Evolutionary conservation across 2,888 invertebrate species (phyloP), one percentile per base, ranked within the genome.

Genomic region (Mesopsocus fuscifrons): DNA sequence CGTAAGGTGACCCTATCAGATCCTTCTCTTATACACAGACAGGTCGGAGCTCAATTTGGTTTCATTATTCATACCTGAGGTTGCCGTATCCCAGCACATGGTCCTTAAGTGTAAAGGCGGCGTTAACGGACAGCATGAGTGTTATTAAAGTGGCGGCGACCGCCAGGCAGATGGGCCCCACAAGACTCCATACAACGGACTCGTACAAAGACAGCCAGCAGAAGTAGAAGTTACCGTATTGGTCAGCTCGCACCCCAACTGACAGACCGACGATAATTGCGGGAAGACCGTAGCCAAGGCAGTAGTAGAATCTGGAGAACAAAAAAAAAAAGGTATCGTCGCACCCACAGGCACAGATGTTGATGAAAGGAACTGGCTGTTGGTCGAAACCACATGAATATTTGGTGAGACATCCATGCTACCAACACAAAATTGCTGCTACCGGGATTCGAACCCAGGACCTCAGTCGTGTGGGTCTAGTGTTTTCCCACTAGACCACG

Each of bases 131-230:
- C 48, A 89, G 72, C 11, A 87, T 73, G 13, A 92, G 72, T 48
- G 84, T 78, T 21, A 77, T 66, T 3, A 92, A 66, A 54, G 87
- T 88, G 3, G 80, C 72, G 21, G 74, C 61, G 1, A 87, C 82
- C 54, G 82, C 73, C 46, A 77, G 69, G 23, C 77, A 81, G 22
- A 91, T 79, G 4, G 95, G 94, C 2, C 88, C 85, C 50, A 94
- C 87, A 53, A 94, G 72, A 66, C 91, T 85, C 94, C 94, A 95
- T 34, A 94, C 82, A 17, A 92, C 85, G 17, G 83, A 79, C 59
- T 92, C 91, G 58, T 89, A 87, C 33, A 91, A 76, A 6, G 87
- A 85, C 47, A 95, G 69, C 94, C 94, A 95, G 61, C 95, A 95
- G 59, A 92, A 92, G 47, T 84, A 74, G 54, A 81, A 80, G 57